A percentile compares a stretch with the other conserved stretches of the same genome.
Conservation (phyloP, 2,888 invertebrate species). For the Chloroclystis v-ata region DNA sequence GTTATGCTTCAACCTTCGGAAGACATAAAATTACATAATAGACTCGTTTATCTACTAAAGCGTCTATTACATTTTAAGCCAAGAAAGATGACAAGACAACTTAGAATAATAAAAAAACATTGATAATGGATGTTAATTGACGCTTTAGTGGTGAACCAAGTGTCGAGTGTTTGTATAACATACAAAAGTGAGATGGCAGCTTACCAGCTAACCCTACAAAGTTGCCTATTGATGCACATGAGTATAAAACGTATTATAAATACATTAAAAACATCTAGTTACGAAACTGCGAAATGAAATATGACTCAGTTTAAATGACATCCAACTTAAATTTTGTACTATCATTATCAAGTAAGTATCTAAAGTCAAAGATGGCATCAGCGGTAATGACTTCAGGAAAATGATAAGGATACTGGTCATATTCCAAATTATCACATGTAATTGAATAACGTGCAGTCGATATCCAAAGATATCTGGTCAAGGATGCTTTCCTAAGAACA, state of each 20-base stretch:
- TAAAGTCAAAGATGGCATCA: too few relatives aligned
- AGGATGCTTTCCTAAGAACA: conserved; percentile 45
- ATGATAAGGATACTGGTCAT: too few relatives aligned
- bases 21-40: conserved; percentile 22
- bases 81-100: too few relatives aligned
- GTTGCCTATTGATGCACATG: conserved; percentile 59
- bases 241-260: conserved; percentile 76
- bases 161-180: conserved; percentile 8
- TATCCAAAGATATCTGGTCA: conserved; percentile 20
- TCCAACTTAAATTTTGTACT: too few relatives aligned
- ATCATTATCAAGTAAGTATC: too few relatives aligned
- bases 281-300: conserved; percentile 46
- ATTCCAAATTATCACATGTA: conserved; percentile 56
- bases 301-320: conserved; percentile 45
- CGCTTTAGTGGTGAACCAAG: conserved; percentile 6
- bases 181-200: conserved; percentile 11
- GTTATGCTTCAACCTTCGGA: conserved; percentile 17
- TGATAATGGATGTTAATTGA: too few relatives aligned
- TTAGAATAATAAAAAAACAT: too few relatives aligned
- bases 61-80: background rate
- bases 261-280: conserved; percentile 68
- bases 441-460: conserved; percentile 36
- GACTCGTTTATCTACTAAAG: background rate
- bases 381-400: too few relatives aligned
- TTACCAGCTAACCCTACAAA: conserved; percentile 40